These are phyloP conservation scores for Phycodurus eques DNA, from an alignment of 2,113 vertebrate genomes.

Conservation along the genomic window DNA sequence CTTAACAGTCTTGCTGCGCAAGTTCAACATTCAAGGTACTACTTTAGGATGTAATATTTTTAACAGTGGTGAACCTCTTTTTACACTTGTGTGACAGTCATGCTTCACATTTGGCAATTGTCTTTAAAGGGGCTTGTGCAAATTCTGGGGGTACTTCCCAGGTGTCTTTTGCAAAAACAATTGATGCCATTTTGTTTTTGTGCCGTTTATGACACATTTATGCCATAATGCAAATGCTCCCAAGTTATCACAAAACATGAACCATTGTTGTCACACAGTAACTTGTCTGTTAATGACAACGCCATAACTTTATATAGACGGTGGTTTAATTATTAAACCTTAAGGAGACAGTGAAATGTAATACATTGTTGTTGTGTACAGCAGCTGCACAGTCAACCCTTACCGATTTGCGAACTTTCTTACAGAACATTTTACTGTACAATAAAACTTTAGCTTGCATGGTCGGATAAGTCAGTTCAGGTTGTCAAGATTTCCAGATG, in stretches of 20 bases:
- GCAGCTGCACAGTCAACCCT: neutral
- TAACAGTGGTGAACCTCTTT: too few species aligned
- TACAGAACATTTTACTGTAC: neutral
- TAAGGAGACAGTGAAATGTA: neutral
- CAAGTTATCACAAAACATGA: neutral
- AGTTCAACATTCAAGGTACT: too few species aligned
- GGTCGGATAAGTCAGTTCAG: too few species aligned
- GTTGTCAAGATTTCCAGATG: too few species aligned
- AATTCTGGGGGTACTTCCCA: too few species aligned
- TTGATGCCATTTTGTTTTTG: neutral
- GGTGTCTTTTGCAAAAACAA: neutral
- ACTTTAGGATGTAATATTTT: too few species aligned
- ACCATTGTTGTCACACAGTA: neutral
- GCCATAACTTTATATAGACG: neutral
- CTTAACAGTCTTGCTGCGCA: too few species aligned
- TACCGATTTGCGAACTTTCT: neutral
- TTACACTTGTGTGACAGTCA: too few species aligned
- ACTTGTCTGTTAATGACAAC: neutral
- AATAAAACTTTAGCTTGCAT: neutral
- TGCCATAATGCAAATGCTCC: neutral
- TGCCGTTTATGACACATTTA: neutral
- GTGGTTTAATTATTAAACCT: neutral
- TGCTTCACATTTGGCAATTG: too few species aligned
- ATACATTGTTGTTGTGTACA: neutral
- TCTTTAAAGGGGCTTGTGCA: too few species aligned